A percentile compares a stretch with the other conserved stretches of the same genome.
These are phyloP conservation scores for Melanotaenia pygmaea DNA, from an alignment of 2,797 vertebrate genomes.

Conservation along the genomic window DNA sequence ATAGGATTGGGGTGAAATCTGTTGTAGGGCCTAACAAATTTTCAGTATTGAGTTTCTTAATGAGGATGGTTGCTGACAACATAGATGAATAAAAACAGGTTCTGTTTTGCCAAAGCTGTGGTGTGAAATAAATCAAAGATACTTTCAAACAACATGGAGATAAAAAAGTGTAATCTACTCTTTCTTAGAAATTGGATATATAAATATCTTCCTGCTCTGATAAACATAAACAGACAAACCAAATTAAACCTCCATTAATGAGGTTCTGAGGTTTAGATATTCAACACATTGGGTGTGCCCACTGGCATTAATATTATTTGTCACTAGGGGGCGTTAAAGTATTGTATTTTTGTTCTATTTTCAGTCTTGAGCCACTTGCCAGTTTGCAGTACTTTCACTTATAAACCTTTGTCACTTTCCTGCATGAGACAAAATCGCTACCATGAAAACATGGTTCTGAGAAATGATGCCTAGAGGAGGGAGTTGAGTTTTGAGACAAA, in stretches of 20 bases:
- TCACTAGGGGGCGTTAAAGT: constrained; percentile 74
- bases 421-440: constrained; percentile 57
- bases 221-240: too few relatives aligned
- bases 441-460: constrained; percentile 56
- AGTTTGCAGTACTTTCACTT: constrained; percentile 61
- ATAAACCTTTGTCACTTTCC: constrained; percentile 44
- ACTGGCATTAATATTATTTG: background rate
- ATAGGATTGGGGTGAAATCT: background rate
- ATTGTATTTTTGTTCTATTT: constrained; percentile 28
- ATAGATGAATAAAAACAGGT: constrained; percentile 24
- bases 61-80: constrained; percentile 35
- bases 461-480: constrained; percentile 33
- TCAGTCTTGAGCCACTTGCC: constrained; percentile 37
- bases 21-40: too few relatives aligned
- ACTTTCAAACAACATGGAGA: too few relatives aligned
- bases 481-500: constrained; percentile 24
- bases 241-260: background rate
- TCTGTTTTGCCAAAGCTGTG: too few relatives aligned
- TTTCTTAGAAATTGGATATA: too few relatives aligned
- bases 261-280: background rate
- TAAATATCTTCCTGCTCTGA: too few relatives aligned
- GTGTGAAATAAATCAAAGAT: too few relatives aligned
- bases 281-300: background rate
- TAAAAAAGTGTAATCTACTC: too few relatives aligned
- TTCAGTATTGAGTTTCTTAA: too few relatives aligned